Evolutionary conservation across 35 echinoderm and acorn worm species (phyloP).

Genomic region (Apostichopus japonicus): DNA sequence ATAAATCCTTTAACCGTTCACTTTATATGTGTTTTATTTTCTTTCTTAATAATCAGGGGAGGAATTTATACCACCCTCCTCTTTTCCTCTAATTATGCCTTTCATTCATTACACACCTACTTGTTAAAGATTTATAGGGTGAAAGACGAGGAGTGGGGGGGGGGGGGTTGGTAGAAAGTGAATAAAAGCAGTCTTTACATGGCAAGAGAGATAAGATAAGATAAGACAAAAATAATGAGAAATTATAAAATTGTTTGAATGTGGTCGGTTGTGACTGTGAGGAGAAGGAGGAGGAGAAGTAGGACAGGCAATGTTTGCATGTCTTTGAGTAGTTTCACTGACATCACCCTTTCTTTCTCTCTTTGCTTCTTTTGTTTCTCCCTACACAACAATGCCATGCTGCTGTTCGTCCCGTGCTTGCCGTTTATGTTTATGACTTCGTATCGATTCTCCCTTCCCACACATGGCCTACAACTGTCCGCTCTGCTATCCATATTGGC

Average conservation of each 20-base stretch:
- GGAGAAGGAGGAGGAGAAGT: background rate
- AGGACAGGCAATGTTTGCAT: slow-evolving; percentile 77
- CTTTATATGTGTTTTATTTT: too few species aligned
- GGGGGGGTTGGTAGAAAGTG: too few species aligned
- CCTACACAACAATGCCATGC: slow-evolving; percentile 99
- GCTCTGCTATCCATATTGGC: slow-evolving; percentile 99
- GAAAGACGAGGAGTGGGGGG: too few species aligned
- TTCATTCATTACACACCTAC: too few species aligned
- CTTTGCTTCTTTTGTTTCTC: slow-evolving; percentile 94
- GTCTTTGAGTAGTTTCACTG: slow-evolving; percentile 78
- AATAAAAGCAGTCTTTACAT: too few species aligned
- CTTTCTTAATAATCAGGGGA: too few species aligned
- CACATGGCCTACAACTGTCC: slow-evolving; percentile 82
- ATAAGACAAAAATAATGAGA: too few species aligned
- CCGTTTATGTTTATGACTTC: slow-evolving; percentile 99
- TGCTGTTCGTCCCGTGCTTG: slow-evolving; percentile 99
- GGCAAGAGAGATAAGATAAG: too few species aligned
- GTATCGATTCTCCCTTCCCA: slow-evolving; percentile 81
- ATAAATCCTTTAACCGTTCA: too few species aligned
- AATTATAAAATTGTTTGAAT: background rate
- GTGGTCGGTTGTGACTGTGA: background rate
- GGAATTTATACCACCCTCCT: too few species aligned
- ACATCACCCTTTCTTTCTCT: slow-evolving; percentile 85
- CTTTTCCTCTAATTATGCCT: too few species aligned
- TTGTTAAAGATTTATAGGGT: too few species aligned